phyloP scores from a whole-genome alignment of 2,888 invertebrate genomes.

The Myopa tessellatipennis region DNA sequence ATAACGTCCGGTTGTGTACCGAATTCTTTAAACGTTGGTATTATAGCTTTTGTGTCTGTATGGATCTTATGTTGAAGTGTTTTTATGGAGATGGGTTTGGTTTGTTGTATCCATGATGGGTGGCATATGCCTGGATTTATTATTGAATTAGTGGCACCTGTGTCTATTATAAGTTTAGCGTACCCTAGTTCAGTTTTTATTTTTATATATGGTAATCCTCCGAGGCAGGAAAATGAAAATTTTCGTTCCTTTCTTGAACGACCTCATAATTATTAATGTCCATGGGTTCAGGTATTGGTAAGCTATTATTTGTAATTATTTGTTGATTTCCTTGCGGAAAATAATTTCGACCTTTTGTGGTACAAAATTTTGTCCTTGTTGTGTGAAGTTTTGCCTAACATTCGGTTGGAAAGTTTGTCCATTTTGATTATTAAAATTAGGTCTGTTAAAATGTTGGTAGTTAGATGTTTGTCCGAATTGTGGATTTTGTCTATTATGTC shows the following conservation, averaged over 20 bases:
- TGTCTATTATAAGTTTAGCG: constrained; percentile 43
- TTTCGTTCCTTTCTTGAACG: constrained; percentile 16
- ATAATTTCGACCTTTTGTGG: neutral
- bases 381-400: too few relatives aligned
- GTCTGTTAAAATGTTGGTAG: neutral
- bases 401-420: neutral
- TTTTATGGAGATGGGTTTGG: constrained; percentile 28
- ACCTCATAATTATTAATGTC: constrained; percentile 37
- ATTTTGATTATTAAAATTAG: neutral
- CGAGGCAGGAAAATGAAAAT: constrained; percentile 39
- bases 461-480: neutral
- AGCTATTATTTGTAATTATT: neutral
- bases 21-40: constrained; percentile 37
- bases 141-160: constrained; percentile 39
- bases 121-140: constrained; percentile 40
- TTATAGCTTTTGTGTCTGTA: constrained; percentile 34
- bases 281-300: constrained; percentile 39
- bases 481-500: neutral
- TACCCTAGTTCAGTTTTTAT: constrained; percentile 36
- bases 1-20: constrained; percentile 23
- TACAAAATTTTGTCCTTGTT: too few relatives aligned
- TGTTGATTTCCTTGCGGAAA: neutral
- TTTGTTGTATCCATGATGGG: constrained; percentile 32
- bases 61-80: constrained; percentile 36
- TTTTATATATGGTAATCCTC: constrained; percentile 42